A percentile compares a stretch with the other conserved stretches of the same genome.
Evolutionary conservation across 2,888 invertebrate species (phyloP).

Genomic region (Noctuana brunneofusca): DNA sequence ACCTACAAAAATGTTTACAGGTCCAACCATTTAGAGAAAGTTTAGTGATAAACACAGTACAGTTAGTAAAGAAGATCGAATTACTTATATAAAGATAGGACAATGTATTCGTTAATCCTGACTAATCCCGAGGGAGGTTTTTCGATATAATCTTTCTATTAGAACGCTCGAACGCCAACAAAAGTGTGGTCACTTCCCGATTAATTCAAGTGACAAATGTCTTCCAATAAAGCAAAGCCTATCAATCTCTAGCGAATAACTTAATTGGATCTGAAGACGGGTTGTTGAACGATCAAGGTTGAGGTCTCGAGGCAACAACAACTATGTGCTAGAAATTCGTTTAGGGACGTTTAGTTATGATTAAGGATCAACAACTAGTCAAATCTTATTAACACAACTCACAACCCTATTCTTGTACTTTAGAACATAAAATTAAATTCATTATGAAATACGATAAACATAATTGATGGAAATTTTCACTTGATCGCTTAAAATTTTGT

Average conservation of each 20-base stretch:
- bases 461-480: too few species aligned
- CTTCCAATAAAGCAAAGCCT: constrained; percentile 55
- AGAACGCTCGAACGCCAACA: constrained; percentile 10
- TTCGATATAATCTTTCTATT: background rate
- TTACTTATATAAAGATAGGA: too few species aligned
- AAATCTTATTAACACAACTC: too few species aligned
- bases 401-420: too few species aligned
- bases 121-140: background rate
- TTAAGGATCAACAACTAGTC: background rate
- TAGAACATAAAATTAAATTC: too few species aligned
- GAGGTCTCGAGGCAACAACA: constrained; percentile 36
- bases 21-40: too few species aligned
- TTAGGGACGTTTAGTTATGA: background rate
- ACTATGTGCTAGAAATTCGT: background rate
- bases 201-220: constrained; percentile 63
- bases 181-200: constrained; percentile 31
- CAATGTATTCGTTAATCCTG: background rate
- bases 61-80: too few species aligned
- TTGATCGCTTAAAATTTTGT: too few species aligned
- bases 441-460: too few species aligned
- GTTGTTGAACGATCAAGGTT: constrained; percentile 48
- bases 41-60: too few species aligned
- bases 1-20: too few species aligned
- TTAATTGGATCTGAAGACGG: constrained; percentile 62
- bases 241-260: constrained; percentile 66